phyloP scores from a whole-genome alignment of 2,888 invertebrate species.

The Epicampocera succincta region DNA sequence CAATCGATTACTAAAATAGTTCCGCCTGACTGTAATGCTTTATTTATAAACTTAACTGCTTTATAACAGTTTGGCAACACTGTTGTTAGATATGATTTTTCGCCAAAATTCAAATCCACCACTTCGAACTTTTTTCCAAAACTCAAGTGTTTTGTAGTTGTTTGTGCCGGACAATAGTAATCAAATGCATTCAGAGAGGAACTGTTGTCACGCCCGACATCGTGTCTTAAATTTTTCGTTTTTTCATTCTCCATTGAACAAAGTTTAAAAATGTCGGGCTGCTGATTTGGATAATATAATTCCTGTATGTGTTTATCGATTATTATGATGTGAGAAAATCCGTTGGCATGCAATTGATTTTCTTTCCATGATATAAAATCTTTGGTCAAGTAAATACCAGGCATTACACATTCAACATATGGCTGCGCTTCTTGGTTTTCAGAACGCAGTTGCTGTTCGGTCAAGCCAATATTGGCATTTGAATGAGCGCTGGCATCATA shows the following conservation, averaged over 20 bases:
- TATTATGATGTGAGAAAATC: conserved; percentile 76
- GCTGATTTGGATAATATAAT: conserved; percentile 72
- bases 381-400: conserved; percentile 75
- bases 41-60: conserved; percentile 76
- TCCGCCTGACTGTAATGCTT: conserved; percentile 73
- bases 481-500: conserved; percentile 31
- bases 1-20: conserved; percentile 75
- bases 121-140: conserved; percentile 73
- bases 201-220: conserved; percentile 31
- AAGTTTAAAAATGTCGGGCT: conserved; percentile 62
- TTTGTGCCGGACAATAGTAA: conserved; percentile 42
- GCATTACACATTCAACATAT: conserved; percentile 74
- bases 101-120: conserved; percentile 76
- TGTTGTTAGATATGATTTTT: conserved; percentile 75
- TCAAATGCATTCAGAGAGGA: conserved; percentile 65
- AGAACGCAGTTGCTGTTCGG: conserved; percentile 22
- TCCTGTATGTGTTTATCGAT: conserved; percentile 76
- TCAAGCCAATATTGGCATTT: conserved; percentile 2
- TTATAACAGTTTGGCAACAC: conserved; percentile 77
- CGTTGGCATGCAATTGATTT: conserved; percentile 73
- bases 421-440: conserved; percentile 51
- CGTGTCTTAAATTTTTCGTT: not conserved
- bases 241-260: conserved; percentile 42
- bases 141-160: conserved; percentile 54
- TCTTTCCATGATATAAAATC: conserved; percentile 73